These are phyloP conservation scores for Lota lota DNA, from an alignment of 2,113 vertebrate species.

Conservation along the genomic window DNA sequence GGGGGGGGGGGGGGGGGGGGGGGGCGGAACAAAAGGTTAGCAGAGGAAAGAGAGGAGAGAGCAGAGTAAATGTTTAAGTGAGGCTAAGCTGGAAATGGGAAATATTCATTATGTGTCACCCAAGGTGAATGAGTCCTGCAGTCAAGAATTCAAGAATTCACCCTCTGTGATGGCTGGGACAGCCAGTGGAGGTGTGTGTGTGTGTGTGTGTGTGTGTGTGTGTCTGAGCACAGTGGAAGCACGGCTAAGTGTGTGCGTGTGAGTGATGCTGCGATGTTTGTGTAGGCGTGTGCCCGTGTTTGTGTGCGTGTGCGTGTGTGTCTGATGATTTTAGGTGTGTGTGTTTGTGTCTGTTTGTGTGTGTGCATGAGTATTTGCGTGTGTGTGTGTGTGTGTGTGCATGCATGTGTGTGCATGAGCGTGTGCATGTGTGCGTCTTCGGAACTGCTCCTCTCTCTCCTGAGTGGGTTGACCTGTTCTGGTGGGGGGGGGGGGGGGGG, in stretches of 20 bases:
- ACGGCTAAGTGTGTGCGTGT: slow-evolving; percentile 27
- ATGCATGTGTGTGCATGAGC: not conserved
- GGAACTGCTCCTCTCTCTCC: slow-evolving; percentile 8
- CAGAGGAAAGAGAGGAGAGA: slow-evolving; percentile 40
- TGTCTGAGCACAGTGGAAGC: slow-evolving; percentile 52
- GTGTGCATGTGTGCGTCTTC: slow-evolving; percentile 38
- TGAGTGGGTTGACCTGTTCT: slow-evolving; percentile 3
- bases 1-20: too few relatives aligned
- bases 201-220: slow-evolving; percentile 9
- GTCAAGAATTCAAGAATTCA: too few relatives aligned
- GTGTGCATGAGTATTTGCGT: not conserved
- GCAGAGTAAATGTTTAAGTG: slow-evolving; percentile 65
- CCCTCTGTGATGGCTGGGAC: too few relatives aligned
- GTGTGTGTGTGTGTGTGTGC: slow-evolving; percentile 11
- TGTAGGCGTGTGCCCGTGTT: slow-evolving; percentile 41
- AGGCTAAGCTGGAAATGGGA: slow-evolving; percentile 65
- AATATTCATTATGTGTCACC: slow-evolving; percentile 69
- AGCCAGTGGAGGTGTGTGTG: not conserved
- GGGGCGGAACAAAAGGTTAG: too few relatives aligned
- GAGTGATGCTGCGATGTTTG: slow-evolving; percentile 16
- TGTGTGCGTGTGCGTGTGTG: slow-evolving; percentile 20
- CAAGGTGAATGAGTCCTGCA: slow-evolving; percentile 55
- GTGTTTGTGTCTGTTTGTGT: slow-evolving; percentile 11
- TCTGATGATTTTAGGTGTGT: slow-evolving; percentile 6
- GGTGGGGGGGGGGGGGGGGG: too few relatives aligned